Evolutionary conservation across 2,888 invertebrate genomes (phyloP).

Genomic region (Chymomyza procnemis): DNA sequence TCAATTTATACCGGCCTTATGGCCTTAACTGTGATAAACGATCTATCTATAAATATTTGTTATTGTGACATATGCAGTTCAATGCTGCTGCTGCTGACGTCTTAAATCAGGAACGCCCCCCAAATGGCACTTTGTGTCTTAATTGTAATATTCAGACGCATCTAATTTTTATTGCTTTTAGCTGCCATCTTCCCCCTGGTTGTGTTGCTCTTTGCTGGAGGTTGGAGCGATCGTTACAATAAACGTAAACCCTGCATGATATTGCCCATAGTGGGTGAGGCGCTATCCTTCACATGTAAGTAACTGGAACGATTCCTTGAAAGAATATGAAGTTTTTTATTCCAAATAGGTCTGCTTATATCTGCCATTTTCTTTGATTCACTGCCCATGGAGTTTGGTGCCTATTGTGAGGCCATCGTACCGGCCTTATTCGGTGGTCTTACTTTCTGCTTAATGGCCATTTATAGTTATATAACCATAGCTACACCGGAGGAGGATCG

Average conservation of each 20-base stretch:
- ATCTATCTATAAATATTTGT: background rate
- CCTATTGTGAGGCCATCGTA: slow-evolving; percentile 75
- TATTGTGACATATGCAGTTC: background rate
- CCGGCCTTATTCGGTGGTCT: slow-evolving; percentile 77
- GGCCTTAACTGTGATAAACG: background rate
- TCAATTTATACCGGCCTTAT: background rate
- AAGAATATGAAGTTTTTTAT: background rate
- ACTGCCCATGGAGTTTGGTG: slow-evolving; percentile 77
- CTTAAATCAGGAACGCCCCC: background rate
- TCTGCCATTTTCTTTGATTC: slow-evolving; percentile 76
- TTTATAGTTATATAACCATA: slow-evolving; percentile 78
- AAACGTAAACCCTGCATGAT: slow-evolving; percentile 78
- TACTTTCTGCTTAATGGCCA: slow-evolving; percentile 77
- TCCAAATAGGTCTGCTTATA: slow-evolving; percentile 71
- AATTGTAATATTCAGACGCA: background rate
- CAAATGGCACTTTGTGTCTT: background rate
- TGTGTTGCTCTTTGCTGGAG: slow-evolving; percentile 78
- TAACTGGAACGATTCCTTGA: background rate
- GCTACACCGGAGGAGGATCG: slow-evolving; percentile 77
- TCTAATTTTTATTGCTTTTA: slow-evolving; percentile 33
- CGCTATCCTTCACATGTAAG: slow-evolving; percentile 71
- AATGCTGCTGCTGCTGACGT: background rate
- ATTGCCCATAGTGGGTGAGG: slow-evolving; percentile 76
- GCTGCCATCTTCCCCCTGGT: slow-evolving; percentile 77
- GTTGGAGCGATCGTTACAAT: slow-evolving; percentile 78